phyloP scores from a whole-genome alignment of 2,888 invertebrate species.

The Dichetophora obliterata region DNA sequence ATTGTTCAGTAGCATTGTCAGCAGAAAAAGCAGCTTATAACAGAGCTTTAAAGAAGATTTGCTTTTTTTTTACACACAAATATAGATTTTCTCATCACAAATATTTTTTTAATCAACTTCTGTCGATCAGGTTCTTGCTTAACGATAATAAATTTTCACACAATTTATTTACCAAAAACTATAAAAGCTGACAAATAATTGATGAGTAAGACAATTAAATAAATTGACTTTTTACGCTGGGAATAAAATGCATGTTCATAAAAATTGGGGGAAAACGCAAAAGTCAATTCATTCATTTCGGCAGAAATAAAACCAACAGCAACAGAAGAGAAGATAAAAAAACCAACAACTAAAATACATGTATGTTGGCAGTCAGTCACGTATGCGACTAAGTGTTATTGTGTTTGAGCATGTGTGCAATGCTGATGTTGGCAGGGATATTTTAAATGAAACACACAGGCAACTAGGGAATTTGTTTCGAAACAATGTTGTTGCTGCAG shows the following conservation, averaged over 20 bases:
- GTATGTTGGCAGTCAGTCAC: too few relatives aligned
- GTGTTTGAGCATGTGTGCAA: too few relatives aligned
- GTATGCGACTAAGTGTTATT: too few relatives aligned
- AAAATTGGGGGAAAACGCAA: not conserved
- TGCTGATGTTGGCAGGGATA: too few relatives aligned
- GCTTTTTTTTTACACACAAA: too few relatives aligned
- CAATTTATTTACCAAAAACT: not conserved
- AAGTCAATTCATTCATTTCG: not conserved
- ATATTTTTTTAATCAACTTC: constrained; percentile 14
- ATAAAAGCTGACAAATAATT: not conserved
- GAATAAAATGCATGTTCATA: constrained; percentile 6
- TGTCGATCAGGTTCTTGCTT: not conserved
- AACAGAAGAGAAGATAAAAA: not conserved
- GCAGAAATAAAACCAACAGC: constrained; percentile 24
- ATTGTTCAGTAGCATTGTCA: too few relatives aligned
- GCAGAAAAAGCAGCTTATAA: too few relatives aligned
- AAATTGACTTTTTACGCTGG: not conserved
- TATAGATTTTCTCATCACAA: constrained; percentile 6
- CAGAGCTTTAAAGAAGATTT: too few relatives aligned
- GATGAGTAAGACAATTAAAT: not conserved
- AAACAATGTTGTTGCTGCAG: too few relatives aligned
- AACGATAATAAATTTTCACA: not conserved
- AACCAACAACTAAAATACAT: too few relatives aligned
- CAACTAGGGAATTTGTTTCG: too few relatives aligned
- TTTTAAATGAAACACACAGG: too few relatives aligned